A percentile compares a stretch with the other conserved stretches of the same genome.
These are phyloP conservation scores for Sula dactylatra DNA, from an alignment of 2,113 vertebrate species.

Conservation along the genomic window DNA sequence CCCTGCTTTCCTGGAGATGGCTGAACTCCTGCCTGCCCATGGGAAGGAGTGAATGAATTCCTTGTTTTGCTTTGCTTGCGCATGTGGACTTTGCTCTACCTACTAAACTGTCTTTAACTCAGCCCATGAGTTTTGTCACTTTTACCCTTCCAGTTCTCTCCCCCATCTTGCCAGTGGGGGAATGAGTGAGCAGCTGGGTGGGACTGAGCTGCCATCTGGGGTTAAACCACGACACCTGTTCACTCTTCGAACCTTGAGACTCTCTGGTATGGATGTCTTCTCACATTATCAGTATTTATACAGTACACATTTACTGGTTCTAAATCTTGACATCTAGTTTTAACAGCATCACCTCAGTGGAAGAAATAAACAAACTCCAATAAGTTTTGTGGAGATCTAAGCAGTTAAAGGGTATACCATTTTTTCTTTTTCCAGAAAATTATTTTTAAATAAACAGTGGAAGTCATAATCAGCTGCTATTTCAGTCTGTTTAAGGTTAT, in stretches of 20 bases:
- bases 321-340: background rate
- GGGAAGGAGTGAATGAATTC: background rate
- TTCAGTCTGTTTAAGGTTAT: background rate
- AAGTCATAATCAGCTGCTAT: background rate
- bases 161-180: rapidly evolving
- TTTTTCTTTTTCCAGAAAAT: background rate
- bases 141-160: background rate
- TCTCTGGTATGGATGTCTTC: background rate
- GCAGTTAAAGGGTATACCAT: background rate
- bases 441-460: background rate
- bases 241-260: background rate
- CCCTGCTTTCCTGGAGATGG: background rate
- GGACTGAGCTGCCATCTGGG: background rate
- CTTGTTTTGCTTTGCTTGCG: background rate
- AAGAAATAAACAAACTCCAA: background rate
- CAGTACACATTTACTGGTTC: background rate
- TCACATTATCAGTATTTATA: background rate
- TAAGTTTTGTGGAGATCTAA: background rate
- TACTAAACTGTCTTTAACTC: background rate
- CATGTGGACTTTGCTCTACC: rapidly evolving
- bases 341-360: background rate
- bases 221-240: background rate
- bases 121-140: background rate
- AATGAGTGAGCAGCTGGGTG: rapidly evolving
- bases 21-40: background rate